A percentile compares a stretch with the other conserved stretches of the same genome.
Evolutionary conservation across 2,888 invertebrate genomes (phyloP).

Genomic region (Scaptomyza flava): DNA sequence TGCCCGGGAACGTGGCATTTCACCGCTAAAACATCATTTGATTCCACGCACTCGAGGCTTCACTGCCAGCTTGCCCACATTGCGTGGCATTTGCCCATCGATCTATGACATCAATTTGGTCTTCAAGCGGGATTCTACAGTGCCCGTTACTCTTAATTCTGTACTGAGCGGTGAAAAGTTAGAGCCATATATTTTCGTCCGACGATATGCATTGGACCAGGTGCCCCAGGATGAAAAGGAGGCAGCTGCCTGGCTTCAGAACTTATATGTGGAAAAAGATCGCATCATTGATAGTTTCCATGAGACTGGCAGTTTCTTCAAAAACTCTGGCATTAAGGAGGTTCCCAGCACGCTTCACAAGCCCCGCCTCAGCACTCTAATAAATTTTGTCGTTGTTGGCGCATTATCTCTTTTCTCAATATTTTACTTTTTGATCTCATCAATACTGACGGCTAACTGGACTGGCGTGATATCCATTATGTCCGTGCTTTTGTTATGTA

Average conservation of each 20-base stretch:
- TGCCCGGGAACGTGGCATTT: constrained; percentile 93
- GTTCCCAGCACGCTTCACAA: constrained; percentile 86
- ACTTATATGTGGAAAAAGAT: constrained; percentile 93
- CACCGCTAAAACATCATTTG: constrained; percentile 93
- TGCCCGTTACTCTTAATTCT: constrained; percentile 87
- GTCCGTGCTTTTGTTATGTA: constrained; percentile 40
- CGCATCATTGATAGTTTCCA: constrained; percentile 83
- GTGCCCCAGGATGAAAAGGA: constrained; percentile 90
- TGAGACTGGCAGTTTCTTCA: constrained; percentile 90
- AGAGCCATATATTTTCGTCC: constrained; percentile 90
- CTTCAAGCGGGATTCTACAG: constrained; percentile 88
- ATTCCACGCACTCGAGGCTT: constrained; percentile 98
- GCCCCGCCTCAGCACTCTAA: constrained; percentile 88
- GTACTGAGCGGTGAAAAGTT: constrained; percentile 90
- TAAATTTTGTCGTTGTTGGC: constrained; percentile 89
- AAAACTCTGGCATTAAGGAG: constrained; percentile 89
- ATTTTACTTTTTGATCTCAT: constrained; percentile 41
- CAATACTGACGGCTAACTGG: constrained; percentile 54
- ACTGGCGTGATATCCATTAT: constrained; percentile 33
- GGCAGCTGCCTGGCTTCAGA: constrained; percentile 92
- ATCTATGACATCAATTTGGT: constrained; percentile 93
- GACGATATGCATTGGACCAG: constrained; percentile 91
- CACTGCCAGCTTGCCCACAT: constrained; percentile 91
- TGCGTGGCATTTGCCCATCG: constrained; percentile 92
- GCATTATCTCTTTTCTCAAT: constrained; percentile 31